Evolutionary conservation across 2,888 invertebrate species (phyloP).

Genomic region (Pardosa pseudoannulata): DNA sequence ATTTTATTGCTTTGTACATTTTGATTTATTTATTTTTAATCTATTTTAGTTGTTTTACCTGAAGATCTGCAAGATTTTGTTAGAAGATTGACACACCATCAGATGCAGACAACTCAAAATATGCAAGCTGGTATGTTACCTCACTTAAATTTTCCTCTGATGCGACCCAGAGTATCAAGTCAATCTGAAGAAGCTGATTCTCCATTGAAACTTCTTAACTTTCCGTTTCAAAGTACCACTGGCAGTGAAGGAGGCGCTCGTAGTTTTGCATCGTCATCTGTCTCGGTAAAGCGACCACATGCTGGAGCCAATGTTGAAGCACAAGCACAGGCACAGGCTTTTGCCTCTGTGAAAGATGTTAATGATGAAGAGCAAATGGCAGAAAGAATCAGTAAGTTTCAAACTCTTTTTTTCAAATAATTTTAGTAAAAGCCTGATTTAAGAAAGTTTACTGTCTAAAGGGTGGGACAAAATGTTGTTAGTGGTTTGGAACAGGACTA

Average conservation of each 20-base stretch:
- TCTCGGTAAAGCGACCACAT: neutral
- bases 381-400: conserved; percentile 33
- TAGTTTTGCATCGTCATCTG: conserved; percentile 32
- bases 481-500: no score
- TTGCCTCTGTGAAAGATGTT: conserved; percentile 52
- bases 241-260: conserved; percentile 8
- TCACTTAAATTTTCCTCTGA: conserved; percentile 4
- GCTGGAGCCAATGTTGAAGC: conserved; percentile 21
- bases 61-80: conserved; percentile 45
- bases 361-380: conserved; percentile 39
- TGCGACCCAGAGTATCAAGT: conserved; percentile 1
- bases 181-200: neutral
- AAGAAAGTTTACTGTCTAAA: no score
- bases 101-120: conserved; percentile 31
- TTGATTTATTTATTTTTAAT: neutral
- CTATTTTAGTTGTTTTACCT: neutral
- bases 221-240: conserved; percentile 25
- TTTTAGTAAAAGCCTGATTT: no score
- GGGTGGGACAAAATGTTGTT: no score
- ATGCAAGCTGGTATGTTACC: conserved; percentile 20
- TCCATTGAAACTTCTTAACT: neutral
- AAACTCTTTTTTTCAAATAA: no score
- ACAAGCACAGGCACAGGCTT: conserved; percentile 36
- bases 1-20: no score
- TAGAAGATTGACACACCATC: conserved; percentile 38